Evolutionary conservation across 2,888 invertebrate species (phyloP).

Genomic region (Dendrolimus houi): DNA sequence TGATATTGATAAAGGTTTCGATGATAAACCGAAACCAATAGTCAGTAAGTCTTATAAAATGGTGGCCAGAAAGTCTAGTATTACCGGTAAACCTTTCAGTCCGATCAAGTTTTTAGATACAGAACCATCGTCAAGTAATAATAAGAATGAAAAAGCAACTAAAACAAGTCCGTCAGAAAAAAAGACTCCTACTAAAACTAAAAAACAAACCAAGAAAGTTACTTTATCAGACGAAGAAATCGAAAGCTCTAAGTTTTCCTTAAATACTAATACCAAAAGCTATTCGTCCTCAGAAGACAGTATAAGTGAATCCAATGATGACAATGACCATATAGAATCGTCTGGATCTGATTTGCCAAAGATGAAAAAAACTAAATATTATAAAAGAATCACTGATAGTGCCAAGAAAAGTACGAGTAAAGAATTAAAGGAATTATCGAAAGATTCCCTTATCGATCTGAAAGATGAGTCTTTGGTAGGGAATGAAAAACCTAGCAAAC

Average conservation of each 20-base stretch:
- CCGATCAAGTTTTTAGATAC: slow-evolving; percentile 60
- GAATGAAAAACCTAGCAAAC: slow-evolving; percentile 60
- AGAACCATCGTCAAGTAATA: slow-evolving; percentile 24
- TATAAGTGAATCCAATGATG: slow-evolving; percentile 62
- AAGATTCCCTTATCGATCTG: slow-evolving; percentile 59
- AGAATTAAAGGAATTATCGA: slow-evolving; percentile 64
- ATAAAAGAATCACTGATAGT: slow-evolving; percentile 55
- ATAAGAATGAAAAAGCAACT: slow-evolving; percentile 30
- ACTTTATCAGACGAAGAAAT: slow-evolving; percentile 58
- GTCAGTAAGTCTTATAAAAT: slow-evolving; percentile 70
- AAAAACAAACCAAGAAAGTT: slow-evolving; percentile 43
- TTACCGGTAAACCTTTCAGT: slow-evolving; percentile 69
- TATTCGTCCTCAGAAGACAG: slow-evolving; percentile 66
- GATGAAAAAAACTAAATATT: slow-evolving; percentile 55
- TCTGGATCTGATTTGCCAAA: slow-evolving; percentile 54
- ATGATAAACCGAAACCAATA: slow-evolving; percentile 56
- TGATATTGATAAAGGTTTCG: slow-evolving; percentile 30
- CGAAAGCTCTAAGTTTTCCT: slow-evolving; percentile 57
- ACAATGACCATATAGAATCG: slow-evolving; percentile 59
- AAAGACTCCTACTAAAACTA: slow-evolving; percentile 36
- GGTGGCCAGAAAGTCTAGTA: slow-evolving; percentile 70
- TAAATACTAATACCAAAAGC: slow-evolving; percentile 47
- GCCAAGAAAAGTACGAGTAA: slow-evolving; percentile 54
- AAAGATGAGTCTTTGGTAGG: slow-evolving; percentile 54
- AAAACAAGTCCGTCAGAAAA: slow-evolving; percentile 27